Evolutionary conservation across 2,797 vertebrate genomes (phyloP), one percentile per base, ranked within the genome.

Genomic region (Galaxias olidus): DNA sequence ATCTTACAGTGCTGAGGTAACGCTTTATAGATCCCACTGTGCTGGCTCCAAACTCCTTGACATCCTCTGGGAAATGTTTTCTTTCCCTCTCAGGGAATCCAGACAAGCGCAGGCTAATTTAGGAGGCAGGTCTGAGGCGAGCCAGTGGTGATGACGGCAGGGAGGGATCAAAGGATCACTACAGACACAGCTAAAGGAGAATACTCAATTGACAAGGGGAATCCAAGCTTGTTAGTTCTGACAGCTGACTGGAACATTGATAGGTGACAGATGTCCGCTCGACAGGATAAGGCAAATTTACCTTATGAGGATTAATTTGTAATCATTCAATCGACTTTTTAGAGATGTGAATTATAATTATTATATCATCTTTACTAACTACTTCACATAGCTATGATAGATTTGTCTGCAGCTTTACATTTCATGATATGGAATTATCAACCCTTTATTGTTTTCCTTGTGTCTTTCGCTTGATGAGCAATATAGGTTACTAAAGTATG

Each of bases 371-470:
- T n/a, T 45, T 20, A 62, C 43, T 47, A 10, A 58, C 43, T 65
- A 66, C 44, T 69, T 72, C 52, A 61, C 55, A 58, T 20, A 59
- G 71, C 78, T 62, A 45, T 73, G 51, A 63, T n/a, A 61, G 45
- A 77, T 42, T 9, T 41, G 10, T 63, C 63, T 71, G 49, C 78
- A 82, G 69, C 63, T 58, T 78, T 72, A 81, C 86, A 85, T 88
- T 88, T 86, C 86, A 77, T 14, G 12, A 19, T 19, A 41, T 40
- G 6, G 57, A 59, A 20, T 10, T 15, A 44, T 46, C 4, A n/a
- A 72, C 79, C 82, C 79, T 86, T 86, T 80, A 82, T 77, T 74
- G 78, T 75, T 5, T 77, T 71, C 74, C 73, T 74, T 20, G 79
- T 84, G 81, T 86, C 77, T 77, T 76, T 84, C 49, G 73, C 61